phyloP scores from a whole-genome alignment of 2,797 vertebrate species.

The Rhynchonycteris naso region DNA sequence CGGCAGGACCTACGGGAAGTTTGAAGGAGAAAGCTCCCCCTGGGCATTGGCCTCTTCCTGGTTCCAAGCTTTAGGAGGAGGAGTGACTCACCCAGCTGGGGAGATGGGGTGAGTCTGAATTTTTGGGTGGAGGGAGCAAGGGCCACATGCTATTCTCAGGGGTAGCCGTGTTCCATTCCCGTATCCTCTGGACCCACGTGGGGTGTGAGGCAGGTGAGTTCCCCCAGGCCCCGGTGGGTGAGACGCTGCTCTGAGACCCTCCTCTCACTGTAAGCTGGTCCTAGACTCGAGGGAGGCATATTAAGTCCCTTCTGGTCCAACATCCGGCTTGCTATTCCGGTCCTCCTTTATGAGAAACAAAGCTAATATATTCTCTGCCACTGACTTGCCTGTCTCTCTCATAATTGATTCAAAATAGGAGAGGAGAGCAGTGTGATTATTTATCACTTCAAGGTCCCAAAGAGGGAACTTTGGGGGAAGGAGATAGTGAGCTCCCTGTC shows the following conservation, averaged over 20 bases:
- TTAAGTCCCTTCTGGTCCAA: background rate
- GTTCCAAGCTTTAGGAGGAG: background rate
- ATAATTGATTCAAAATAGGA: constrained; percentile 16
- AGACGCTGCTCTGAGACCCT: background rate
- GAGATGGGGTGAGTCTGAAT: background rate
- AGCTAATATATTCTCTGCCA: background rate
- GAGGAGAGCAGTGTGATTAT: background rate
- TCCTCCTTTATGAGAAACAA: background rate
- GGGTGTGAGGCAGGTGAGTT: background rate
- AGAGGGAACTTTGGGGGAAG: constrained; percentile 11
- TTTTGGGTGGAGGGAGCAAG: rapidly evolving
- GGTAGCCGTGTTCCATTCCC: background rate
- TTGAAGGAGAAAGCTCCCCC: background rate
- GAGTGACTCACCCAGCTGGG: background rate
- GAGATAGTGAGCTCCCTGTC: background rate
- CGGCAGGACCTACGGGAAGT: background rate
- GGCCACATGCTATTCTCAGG: background rate
- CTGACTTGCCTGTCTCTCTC: background rate
- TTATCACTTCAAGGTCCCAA: background rate
- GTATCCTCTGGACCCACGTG: background rate
- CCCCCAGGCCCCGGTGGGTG: background rate
- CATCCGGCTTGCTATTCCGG: background rate
- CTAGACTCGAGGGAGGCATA: background rate
- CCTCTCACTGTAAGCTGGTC: background rate
- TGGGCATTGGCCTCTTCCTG: background rate